Base-by-base conservation (phyloP, 2,113 vertebrate species). In the Orycteropus afer region DNA sequence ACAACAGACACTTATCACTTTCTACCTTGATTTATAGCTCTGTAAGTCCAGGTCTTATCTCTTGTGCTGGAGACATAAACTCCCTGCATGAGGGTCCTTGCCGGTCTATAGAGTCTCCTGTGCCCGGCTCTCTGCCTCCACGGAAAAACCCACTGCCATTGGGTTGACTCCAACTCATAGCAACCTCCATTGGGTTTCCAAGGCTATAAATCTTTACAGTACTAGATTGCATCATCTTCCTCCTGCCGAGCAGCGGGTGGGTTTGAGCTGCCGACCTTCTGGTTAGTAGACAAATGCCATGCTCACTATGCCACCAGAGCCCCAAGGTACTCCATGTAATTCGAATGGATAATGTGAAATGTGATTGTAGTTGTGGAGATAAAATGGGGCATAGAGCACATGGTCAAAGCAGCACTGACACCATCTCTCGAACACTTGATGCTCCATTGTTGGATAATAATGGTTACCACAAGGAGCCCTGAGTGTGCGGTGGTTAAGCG, bases 11-110 rank as follows among this genome's bases (percentile, higher is more conserved):
- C 65, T 90, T 61, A 27, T 20, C 82, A 93, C 74, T 89, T 55
- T 83, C 69, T 67, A 17, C 63, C 90, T 84, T 67, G 77, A 95
- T 94, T 84, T 91, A 96, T 14, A 45, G 79, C n/a, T 81, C 12
- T 40, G 27, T 61, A 69, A 80, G 73, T 71, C 51, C 45, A 81
- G 74, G 63, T 45, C 67, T 42, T 42, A 47, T 69, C 74, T 65
- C 37, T 40, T 51, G 51, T 55, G n/a, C 40, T 63, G 40, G 65
- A 61, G 71, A 59, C 83, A 71, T 74, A 40, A 65, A 4, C 49
- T 67, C 40, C 40, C 34, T 3, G 5, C 1, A 18, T 61, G 61
- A 86, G 27, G 53, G 20, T 18, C 73, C 32, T 25, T 13, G 82
- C 4, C 14, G 9, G 65, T 27, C 57, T 45, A 47, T 10, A 76